These are phyloP conservation scores for Phrynosoma blainvillii DNA, from an alignment of 2,113 vertebrate species.

Conservation along the genomic window DNA sequence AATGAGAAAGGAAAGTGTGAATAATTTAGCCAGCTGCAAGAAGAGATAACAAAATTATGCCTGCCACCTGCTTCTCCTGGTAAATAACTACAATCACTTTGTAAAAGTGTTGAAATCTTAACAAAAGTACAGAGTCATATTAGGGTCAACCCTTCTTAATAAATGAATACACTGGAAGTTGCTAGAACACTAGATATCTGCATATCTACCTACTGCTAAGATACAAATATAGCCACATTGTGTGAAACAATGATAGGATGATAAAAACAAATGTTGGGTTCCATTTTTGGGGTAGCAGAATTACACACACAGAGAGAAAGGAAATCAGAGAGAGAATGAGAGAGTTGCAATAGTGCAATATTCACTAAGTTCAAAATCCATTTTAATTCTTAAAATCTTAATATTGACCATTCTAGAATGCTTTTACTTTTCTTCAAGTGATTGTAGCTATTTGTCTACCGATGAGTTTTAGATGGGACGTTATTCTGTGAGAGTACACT, in stretches of 20 bases:
- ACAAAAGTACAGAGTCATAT: not conserved
- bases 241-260: too few species aligned
- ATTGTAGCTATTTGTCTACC: too few species aligned
- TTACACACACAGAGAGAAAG: too few species aligned
- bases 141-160: not conserved
- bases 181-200: not conserved
- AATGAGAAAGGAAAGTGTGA: slow-evolving; percentile 63
- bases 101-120: not conserved
- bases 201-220: not conserved
- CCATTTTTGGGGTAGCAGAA: too few species aligned
- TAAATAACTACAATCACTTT: not conserved
- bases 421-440: too few species aligned
- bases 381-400: too few species aligned
- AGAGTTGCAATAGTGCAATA: not conserved
- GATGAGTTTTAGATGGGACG: not conserved
- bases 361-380: too few species aligned
- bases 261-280: too few species aligned
- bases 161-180: not conserved
- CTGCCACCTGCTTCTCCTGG: slow-evolving; percentile 23
- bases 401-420: too few species aligned
- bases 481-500: too few species aligned
- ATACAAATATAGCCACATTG: too few species aligned
- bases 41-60: not conserved
- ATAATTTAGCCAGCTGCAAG: slow-evolving; percentile 74
- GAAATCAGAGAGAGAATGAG: too few species aligned